These are phyloP conservation scores for Entomobrya proxima DNA, from an alignment of 2,888 invertebrate genomes.

Conservation along the genomic window DNA sequence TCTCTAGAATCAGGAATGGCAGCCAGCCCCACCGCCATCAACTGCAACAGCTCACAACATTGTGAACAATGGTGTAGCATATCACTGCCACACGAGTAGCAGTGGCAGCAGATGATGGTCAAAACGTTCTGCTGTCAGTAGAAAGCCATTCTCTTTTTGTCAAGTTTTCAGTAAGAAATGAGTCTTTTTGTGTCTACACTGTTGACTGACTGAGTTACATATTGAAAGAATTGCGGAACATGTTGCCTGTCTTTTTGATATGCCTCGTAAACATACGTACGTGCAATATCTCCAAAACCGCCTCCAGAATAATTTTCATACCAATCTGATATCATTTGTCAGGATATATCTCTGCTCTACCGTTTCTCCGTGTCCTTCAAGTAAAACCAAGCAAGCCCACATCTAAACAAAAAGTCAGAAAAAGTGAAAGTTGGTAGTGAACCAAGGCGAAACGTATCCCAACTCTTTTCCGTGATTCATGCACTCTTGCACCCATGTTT, in stretches of 20 bases:
- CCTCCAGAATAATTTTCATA: slow-evolving; percentile 21
- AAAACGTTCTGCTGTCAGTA: slow-evolving; percentile 41
- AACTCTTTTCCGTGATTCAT: slow-evolving; percentile 35
- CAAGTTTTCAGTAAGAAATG: slow-evolving; percentile 48
- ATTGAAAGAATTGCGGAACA: slow-evolving; percentile 22
- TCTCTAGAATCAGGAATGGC: slow-evolving; percentile 23
- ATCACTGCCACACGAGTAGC: neutral
- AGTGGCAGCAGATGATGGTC: slow-evolving; percentile 38
- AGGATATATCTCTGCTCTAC: neutral
- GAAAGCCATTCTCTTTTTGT: slow-evolving; percentile 24
- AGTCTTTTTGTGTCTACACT: slow-evolving; percentile 33
- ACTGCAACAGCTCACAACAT: slow-evolving; percentile 39
- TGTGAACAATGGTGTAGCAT: neutral
- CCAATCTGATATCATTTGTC: slow-evolving; percentile 31
- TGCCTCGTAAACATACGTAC: slow-evolving; percentile 7
- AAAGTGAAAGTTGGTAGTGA: neutral
- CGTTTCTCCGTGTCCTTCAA: neutral
- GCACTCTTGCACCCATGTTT: slow-evolving; percentile 23
- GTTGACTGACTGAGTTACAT: slow-evolving; percentile 13
- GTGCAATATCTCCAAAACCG: neutral
- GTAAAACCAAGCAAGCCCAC: slow-evolving; percentile 1
- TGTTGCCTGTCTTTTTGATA: slow-evolving; percentile 16
- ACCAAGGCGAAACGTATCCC: slow-evolving; percentile 12
- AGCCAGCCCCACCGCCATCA: slow-evolving; percentile 35
- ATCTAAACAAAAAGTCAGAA: neutral